A percentile compares a stretch with the other conserved stretches of the same genome.
Conservation (phyloP, 2,888 invertebrate genomes). For the Pristionchus japonicus region DNA sequence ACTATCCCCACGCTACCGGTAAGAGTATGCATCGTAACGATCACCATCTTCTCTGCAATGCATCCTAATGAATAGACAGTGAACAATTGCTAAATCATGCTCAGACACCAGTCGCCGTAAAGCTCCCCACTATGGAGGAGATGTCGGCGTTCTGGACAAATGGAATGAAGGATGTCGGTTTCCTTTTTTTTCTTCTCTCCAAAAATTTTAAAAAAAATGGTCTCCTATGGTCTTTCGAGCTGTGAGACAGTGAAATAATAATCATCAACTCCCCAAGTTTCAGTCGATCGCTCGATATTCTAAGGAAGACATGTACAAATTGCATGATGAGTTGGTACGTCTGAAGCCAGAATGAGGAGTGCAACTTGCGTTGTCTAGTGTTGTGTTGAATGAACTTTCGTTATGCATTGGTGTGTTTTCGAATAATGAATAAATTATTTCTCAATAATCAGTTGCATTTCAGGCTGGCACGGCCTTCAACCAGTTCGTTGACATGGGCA, state of each 20-base stretch:
- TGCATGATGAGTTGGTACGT: background rate
- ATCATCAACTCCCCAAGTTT: background rate
- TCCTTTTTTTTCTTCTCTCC: too few relatives aligned
- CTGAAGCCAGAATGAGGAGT: background rate
- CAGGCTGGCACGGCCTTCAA: slow-evolving; percentile 20
- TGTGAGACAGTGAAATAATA: too few relatives aligned
- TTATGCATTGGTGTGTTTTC: background rate
- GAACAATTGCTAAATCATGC: background rate
- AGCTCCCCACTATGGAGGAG: background rate
- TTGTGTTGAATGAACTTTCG: too few relatives aligned
- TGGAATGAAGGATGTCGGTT: slow-evolving; percentile 9
- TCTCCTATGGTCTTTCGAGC: too few relatives aligned
- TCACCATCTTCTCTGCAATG: background rate
- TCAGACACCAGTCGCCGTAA: background rate
- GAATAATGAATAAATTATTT: background rate
- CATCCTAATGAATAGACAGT: background rate
- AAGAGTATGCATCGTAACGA: background rate
- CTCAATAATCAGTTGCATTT: too few relatives aligned
- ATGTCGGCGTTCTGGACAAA: background rate
- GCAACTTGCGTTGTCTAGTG: background rate
- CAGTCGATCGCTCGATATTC: slow-evolving; percentile 10
- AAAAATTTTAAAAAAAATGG: background rate
- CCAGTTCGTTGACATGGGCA: background rate
- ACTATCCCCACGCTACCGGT: background rate
- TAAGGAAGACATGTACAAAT: background rate